These are phyloP conservation scores for Drosophila infuscata DNA, from an alignment of 2,888 invertebrate genomes.

Conservation along the genomic window DNA sequence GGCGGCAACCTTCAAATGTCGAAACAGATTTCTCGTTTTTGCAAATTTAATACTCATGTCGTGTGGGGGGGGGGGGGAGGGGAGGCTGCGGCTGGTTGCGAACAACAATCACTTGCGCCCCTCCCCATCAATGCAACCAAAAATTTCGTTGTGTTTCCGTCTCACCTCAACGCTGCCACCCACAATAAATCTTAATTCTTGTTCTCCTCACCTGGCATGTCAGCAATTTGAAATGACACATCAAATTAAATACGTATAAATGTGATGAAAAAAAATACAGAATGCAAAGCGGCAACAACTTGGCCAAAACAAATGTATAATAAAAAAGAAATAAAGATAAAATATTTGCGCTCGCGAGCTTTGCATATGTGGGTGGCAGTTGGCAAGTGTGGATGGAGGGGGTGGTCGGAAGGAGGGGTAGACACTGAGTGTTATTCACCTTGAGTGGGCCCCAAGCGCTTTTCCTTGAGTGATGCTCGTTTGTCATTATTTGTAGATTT, in stretches of 20 bases:
- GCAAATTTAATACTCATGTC: slow-evolving; percentile 61
- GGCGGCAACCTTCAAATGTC: slow-evolving; percentile 66
- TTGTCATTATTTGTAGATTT: neutral
- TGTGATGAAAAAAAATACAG: slow-evolving; percentile 36
- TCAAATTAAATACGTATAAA: slow-evolving; percentile 72
- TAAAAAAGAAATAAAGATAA: slow-evolving; percentile 15
- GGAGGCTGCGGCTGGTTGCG: neutral
- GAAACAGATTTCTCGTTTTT: slow-evolving; percentile 30
- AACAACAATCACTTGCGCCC: neutral
- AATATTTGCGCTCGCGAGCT: slow-evolving; percentile 28
- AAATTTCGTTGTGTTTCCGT: slow-evolving; percentile 12
- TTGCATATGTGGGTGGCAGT: slow-evolving; percentile 9
- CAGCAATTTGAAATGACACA: slow-evolving; percentile 71
- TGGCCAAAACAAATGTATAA: slow-evolving; percentile 52
- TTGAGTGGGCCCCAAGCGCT: slow-evolving; percentile 30
- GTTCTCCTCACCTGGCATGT: slow-evolving; percentile 26
- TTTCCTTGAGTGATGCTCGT: slow-evolving; percentile 2
- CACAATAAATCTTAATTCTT: slow-evolving; percentile 75
- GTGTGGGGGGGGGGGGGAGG: neutral
- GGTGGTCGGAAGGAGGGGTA: neutral
- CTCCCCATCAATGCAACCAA: slow-evolving; percentile 11
- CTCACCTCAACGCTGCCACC: slow-evolving; percentile 61
- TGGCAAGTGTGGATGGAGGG: neutral
- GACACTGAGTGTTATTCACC: slow-evolving; percentile 46
- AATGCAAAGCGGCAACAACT: slow-evolving; percentile 48